Evolutionary conservation across 2,888 invertebrate species (phyloP).

Genomic region (Ophioninae sp.): DNA sequence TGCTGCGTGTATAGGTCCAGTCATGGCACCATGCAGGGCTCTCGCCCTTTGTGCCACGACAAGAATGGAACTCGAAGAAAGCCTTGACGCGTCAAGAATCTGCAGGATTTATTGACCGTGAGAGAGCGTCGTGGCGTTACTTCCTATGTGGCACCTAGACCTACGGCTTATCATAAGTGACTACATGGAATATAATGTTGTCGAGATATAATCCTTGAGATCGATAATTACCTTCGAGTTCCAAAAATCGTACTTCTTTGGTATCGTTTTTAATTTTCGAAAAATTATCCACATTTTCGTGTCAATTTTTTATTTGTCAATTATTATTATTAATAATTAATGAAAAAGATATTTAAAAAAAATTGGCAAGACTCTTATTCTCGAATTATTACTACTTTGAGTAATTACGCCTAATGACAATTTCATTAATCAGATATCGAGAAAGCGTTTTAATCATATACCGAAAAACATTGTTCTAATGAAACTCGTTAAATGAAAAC

Average conservation of each 20-base stretch:
- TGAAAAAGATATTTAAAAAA: too few relatives aligned
- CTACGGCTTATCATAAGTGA: not conserved
- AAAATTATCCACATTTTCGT: too few relatives aligned
- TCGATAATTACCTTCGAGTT: not conserved
- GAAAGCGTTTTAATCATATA: too few relatives aligned
- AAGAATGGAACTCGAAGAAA: conserved; percentile 57
- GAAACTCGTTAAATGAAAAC: too few relatives aligned
- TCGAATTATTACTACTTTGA: too few relatives aligned
- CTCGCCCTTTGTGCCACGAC: conserved; percentile 47
- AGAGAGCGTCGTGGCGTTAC: not conserved
- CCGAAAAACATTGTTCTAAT: too few relatives aligned
- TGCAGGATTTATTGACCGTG: conserved; percentile 8
- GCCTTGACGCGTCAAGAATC: conserved; percentile 12
- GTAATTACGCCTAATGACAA: too few relatives aligned
- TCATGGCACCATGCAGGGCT: conserved; percentile 23
- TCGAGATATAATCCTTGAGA: not conserved
- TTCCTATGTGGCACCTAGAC: not conserved
- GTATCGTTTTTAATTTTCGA: not conserved
- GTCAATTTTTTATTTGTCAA: too few relatives aligned
- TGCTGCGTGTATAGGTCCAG: not conserved
- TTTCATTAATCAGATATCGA: too few relatives aligned
- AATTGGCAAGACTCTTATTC: too few relatives aligned
- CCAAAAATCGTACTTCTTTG: not conserved
- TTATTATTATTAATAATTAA: too few relatives aligned
- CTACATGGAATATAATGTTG: not conserved